Conservation (phyloP, 2,888 invertebrate genomes). For the Pterostichus niger region DNA sequence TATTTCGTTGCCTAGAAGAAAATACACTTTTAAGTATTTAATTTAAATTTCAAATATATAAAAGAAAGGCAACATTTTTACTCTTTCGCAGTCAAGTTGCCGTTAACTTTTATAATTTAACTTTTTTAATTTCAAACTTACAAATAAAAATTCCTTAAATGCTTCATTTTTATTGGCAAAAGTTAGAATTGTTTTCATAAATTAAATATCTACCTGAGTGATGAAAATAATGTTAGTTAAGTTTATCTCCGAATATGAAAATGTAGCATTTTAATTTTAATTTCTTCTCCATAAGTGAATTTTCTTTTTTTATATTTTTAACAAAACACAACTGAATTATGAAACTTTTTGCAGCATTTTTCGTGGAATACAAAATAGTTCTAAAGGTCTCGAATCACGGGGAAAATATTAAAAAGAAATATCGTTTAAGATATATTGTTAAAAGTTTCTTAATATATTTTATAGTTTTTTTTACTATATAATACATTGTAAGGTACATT, state of each 20-base stretch:
- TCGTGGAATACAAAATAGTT: no score
- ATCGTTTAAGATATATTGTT: no score
- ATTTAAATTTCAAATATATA: conserved; percentile 62
- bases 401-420: no score
- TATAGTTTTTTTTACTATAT: no score
- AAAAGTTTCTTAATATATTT: no score
- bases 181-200: conserved; percentile 62
- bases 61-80: conserved; percentile 50
- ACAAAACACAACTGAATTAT: conserved; percentile 27
- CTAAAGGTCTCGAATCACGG: no score
- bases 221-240: conserved; percentile 43
- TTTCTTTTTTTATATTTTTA: neutral
- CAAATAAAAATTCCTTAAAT: conserved; percentile 60
- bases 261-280: conserved; percentile 36
- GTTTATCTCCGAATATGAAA: conserved; percentile 37
- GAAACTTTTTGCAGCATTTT: neutral
- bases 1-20: conserved; percentile 46
- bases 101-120: conserved; percentile 62
- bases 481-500: no score
- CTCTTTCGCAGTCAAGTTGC: conserved; percentile 49
- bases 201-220: conserved; percentile 61
- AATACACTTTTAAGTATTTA: conserved; percentile 50
- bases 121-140: conserved; percentile 64
- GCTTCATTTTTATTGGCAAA: conserved; percentile 56
- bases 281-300: conserved; percentile 15